Evolutionary conservation across 2,797 vertebrate species (phyloP).

Genomic region (Melanitta fusca): DNA sequence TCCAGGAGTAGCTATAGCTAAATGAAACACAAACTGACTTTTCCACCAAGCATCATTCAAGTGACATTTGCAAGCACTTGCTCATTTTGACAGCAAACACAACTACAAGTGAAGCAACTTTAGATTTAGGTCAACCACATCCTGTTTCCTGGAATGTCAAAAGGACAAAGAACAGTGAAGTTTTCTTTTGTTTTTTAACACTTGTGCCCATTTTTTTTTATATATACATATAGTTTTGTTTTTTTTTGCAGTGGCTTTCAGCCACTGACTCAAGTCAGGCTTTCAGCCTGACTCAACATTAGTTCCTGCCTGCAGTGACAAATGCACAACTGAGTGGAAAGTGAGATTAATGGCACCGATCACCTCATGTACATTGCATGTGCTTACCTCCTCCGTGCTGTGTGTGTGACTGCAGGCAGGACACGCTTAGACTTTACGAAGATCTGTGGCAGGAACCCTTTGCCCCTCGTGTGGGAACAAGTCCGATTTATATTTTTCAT

Average conservation of each 20-base stretch:
- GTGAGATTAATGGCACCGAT: rapidly evolving
- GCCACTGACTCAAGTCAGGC: background rate
- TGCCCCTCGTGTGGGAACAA: background rate
- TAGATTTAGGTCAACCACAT: conserved; percentile 87
- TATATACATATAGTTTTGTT: too few species aligned
- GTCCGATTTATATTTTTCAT: background rate
- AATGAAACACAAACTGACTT: background rate
- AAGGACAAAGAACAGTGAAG: background rate
- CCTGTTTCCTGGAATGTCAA: conserved; percentile 75
- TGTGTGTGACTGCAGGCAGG: rapidly evolving
- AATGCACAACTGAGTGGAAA: background rate
- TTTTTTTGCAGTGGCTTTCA: background rate
- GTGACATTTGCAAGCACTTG: background rate
- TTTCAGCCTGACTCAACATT: background rate
- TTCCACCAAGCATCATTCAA: background rate
- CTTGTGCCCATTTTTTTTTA: background rate
- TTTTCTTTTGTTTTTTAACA: background rate
- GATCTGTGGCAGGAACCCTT: rapidly evolving
- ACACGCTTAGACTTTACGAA: rapidly evolving
- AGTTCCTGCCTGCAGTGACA: background rate
- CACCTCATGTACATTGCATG: rapidly evolving
- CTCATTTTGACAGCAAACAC: background rate
- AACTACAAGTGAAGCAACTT: background rate
- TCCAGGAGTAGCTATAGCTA: background rate
- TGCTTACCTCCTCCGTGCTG: background rate